These are phyloP conservation scores for Sigmodon hispidus DNA, from an alignment of 2,113 vertebrate species.

Conservation along the genomic window DNA sequence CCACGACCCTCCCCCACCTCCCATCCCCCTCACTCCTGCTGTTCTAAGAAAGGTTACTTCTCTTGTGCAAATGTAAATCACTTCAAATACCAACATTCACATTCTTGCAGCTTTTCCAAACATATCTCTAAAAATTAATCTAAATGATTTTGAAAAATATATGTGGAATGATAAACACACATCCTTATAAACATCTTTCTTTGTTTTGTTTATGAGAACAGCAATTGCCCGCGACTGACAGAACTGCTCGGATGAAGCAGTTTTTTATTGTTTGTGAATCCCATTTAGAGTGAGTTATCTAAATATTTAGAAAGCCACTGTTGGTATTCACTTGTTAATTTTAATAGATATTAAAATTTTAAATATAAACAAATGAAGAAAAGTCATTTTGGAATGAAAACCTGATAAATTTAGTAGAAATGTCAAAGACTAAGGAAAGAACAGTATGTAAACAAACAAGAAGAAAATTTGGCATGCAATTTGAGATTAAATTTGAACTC, in stretches of 20 bases:
- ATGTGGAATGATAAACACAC: slow-evolving; percentile 1
- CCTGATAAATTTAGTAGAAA: neutral
- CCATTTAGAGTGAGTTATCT: neutral
- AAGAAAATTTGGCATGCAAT: neutral
- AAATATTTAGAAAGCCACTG: slow-evolving; percentile 15
- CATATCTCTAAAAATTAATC: slow-evolving; percentile 43
- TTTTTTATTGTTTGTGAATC: neutral
- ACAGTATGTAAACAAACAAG: neutral
- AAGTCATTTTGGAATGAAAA: neutral
- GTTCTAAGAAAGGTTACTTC: neutral
- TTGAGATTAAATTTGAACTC: slow-evolving; percentile 4
- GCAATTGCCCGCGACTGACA: neutral
- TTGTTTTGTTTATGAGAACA: slow-evolving; percentile 46
- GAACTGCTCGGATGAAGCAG: slow-evolving; percentile 8
- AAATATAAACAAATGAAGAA: neutral
- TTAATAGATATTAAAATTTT: neutral
- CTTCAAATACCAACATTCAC: slow-evolving; percentile 65
- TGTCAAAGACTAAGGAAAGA: neutral
- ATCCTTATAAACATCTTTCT: slow-evolving; percentile 22
- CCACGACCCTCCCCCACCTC: no score
- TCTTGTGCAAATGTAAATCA: slow-evolving; percentile 2
- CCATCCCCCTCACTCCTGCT: no score
- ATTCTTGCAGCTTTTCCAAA: slow-evolving; percentile 49
- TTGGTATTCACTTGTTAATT: neutral
- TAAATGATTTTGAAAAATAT: slow-evolving; percentile 16